A percentile compares a stretch with the other conserved stretches of the same genome.
These are phyloP conservation scores for Polypedilum vanderplanki DNA, from an alignment of 1,140 invertebrate species.

Conservation along the genomic window DNA sequence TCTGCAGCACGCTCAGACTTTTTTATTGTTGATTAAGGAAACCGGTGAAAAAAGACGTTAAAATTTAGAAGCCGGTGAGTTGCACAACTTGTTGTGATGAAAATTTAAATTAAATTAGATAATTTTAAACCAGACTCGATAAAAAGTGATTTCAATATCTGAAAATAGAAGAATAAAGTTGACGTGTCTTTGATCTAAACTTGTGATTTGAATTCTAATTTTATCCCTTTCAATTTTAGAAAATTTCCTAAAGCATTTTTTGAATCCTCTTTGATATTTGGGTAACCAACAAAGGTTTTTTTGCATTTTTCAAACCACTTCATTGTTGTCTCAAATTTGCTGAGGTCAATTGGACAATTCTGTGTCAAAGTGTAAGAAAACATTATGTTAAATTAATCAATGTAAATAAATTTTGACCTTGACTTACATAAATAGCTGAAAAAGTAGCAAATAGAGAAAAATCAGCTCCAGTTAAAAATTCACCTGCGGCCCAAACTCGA, in stretches of 20 bases:
- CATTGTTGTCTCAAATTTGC: background rate
- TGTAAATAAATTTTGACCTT: background rate
- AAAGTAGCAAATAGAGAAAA: slow-evolving; percentile 1
- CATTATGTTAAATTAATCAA: background rate
- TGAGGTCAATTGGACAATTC: slow-evolving; percentile 15
- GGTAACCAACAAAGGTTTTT: background rate
- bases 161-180: no score
- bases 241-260: background rate
- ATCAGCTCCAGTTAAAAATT: background rate
- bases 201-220: background rate
- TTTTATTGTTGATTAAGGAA: no score
- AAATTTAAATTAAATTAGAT: no score
- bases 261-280: background rate
- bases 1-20: no score
- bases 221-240: slow-evolving; percentile 4
- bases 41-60: no score
- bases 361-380: background rate
- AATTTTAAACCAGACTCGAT: no score
- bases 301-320: slow-evolving; percentile 14
- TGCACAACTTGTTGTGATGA: no score
- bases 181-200: no score
- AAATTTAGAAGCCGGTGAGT: no score
- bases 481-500: background rate
- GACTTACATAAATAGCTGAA: slow-evolving; percentile 21
- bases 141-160: no score